phyloP scores from a whole-genome alignment of 1,140 invertebrate genomes.

The Oryzaephilus surinamensis region DNA sequence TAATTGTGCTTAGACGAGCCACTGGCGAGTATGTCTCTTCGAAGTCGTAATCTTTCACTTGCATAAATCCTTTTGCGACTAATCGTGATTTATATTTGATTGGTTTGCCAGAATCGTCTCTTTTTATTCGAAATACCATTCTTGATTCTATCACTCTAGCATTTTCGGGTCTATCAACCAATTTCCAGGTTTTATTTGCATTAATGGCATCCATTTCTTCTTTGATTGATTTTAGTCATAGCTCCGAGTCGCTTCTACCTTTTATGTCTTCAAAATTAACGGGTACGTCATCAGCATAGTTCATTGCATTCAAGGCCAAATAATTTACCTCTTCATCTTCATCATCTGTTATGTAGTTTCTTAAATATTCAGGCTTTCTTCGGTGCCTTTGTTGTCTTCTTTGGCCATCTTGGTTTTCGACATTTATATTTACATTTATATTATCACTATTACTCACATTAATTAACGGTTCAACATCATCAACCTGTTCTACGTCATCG shows the following conservation, averaged over 20 bases:
- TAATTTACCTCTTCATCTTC: too few species aligned
- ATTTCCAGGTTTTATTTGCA: constrained; percentile 30
- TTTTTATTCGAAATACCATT: constrained; percentile 35
- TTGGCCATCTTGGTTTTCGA: not conserved
- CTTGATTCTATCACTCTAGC: constrained; percentile 23
- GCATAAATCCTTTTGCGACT: constrained; percentile 34
- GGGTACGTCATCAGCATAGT: too few species aligned
- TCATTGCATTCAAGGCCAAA: too few species aligned
- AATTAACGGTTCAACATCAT: not conserved
- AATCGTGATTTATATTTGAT: constrained; percentile 32
- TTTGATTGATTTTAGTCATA: constrained; percentile 25
- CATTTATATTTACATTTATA: not conserved
- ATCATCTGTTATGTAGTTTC: too few species aligned
- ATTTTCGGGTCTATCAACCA: constrained; percentile 17
- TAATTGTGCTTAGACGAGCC: constrained; percentile 21
- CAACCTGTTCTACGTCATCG: not conserved
- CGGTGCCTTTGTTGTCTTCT: constrained; percentile 10
- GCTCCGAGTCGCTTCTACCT: too few species aligned
- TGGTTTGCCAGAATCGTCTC: not conserved
- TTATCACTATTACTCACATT: not conserved
- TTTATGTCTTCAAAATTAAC: too few species aligned
- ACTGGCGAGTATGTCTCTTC: constrained; percentile 33
- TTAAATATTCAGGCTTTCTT: too few species aligned
- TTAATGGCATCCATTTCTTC: constrained; percentile 26
- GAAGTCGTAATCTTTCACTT: constrained; percentile 26